Evolutionary conservation across 2,797 vertebrate genomes (phyloP).

Genomic region (Darevskia nairensis): DNA sequence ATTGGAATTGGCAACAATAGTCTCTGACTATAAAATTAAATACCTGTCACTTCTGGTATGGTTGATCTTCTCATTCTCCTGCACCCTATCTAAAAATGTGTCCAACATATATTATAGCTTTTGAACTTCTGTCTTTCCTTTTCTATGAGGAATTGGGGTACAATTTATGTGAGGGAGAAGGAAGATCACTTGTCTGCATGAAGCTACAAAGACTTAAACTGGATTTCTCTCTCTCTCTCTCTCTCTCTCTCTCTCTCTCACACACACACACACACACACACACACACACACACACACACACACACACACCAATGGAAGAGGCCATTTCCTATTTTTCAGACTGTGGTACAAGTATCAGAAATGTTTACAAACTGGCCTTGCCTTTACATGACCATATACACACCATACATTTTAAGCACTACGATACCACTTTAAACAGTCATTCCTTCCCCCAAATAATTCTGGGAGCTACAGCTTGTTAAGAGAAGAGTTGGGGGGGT

Average conservation of each 20-base stretch:
- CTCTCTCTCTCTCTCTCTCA: background rate
- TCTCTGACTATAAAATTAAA: conserved; percentile 57
- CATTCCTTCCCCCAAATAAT: too few species aligned
- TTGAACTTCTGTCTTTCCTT: background rate
- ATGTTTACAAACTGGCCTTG: background rate
- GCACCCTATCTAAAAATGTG: conserved; percentile 21
- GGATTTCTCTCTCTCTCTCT: background rate
- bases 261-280: too few species aligned
- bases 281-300: too few species aligned
- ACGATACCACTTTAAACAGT: too few species aligned
- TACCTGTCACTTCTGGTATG: conserved; percentile 59
- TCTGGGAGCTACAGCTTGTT: too few species aligned
- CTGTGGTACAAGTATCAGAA: background rate
- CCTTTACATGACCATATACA: too few species aligned
- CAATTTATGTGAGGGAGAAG: background rate
- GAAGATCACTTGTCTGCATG: background rate
- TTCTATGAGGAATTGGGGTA: background rate
- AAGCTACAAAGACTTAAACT: background rate
- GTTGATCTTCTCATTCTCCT: conserved; percentile 67
- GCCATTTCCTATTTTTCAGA: background rate
- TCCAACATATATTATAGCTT: conserved; percentile 38
- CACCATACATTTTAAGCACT: too few species aligned
- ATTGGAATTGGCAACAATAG: conserved; percentile 56
- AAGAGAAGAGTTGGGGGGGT: too few species aligned
- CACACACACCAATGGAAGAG: background rate